Conservation (phyloP, 1,140 invertebrate genomes). For the Samia ricini region DNA sequence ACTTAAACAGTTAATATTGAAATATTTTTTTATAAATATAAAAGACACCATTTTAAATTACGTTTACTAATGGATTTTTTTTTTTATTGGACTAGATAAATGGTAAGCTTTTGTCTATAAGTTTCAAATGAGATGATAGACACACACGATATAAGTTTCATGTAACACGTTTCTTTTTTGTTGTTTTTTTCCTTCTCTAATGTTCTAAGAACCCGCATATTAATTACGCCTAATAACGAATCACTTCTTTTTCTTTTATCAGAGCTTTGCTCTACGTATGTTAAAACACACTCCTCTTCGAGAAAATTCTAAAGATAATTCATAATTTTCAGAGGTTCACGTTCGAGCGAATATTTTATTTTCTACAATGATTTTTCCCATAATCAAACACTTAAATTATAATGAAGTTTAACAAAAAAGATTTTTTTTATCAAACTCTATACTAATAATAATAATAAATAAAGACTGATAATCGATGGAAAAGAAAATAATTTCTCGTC, state of each 20-base stretch:
- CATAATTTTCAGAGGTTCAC: not conserved
- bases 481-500: not conserved
- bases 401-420: too few species aligned
- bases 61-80: conserved; percentile 57
- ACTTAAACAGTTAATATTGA: too few species aligned
- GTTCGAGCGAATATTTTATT: conserved; percentile 3
- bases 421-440: not conserved
- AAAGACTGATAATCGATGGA: not conserved
- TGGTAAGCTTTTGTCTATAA: conserved; percentile 63
- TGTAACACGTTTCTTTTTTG: conserved; percentile 30
- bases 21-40: too few species aligned
- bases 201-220: conserved; percentile 60
- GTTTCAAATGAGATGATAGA: conserved; percentile 40
- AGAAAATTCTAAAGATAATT: conserved; percentile 7
- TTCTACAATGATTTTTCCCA: conserved; percentile 2
- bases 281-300: conserved; percentile 1
- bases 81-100: conserved; percentile 70
- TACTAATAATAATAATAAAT: not conserved
- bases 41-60: too few species aligned
- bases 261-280: conserved; percentile 43
- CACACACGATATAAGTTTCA: conserved; percentile 27
- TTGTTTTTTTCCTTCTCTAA: conserved; percentile 23
- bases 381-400: not conserved
- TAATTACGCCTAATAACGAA: conserved; percentile 34
- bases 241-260: conserved; percentile 22